Conservation (phyloP, 2,888 invertebrate genomes). For the Pollenia amentaria region DNA sequence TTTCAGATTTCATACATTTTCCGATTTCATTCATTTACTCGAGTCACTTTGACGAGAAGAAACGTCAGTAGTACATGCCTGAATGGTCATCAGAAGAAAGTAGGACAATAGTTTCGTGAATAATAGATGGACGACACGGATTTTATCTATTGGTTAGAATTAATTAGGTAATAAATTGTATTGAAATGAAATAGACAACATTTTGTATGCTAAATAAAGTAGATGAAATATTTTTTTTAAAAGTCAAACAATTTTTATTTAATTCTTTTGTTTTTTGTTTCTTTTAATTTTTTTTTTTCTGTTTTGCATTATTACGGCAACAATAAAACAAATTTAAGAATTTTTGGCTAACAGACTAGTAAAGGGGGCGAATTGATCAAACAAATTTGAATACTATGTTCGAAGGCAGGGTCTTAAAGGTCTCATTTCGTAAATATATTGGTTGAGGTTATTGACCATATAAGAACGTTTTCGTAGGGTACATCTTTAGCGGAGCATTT, state of each 20-base stretch:
- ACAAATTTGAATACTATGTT: conserved; percentile 4
- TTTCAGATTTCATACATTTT: conserved; percentile 1
- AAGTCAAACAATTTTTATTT: neutral
- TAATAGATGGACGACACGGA: conserved; percentile 9
- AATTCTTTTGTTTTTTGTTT: neutral
- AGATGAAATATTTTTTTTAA: neutral
- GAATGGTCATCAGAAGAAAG: conserved; percentile 30
- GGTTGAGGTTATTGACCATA: neutral
- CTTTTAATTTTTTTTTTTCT: neutral
- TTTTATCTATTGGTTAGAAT: conserved; percentile 34
- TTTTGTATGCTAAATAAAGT: conserved; percentile 9
- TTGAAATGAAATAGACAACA: conserved; percentile 26
- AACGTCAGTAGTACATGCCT: conserved; percentile 34
- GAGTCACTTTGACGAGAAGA: conserved; percentile 27
- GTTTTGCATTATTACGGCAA: neutral
- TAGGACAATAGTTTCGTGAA: conserved; percentile 50
- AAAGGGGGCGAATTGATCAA: conserved; percentile 7
- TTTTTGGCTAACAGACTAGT: conserved; percentile 59
- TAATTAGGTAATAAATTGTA: conserved; percentile 59
- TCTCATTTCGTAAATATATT: neutral
- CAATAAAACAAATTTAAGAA: conserved; percentile 2
- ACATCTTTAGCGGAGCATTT: no score
- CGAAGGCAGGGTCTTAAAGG: conserved; percentile 22
- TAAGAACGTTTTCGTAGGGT: neutral
- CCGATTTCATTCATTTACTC: conserved; percentile 11